phyloP scores from a whole-genome alignment of 2,113 vertebrate genomes.

The Miniopterus natalensis region DNA sequence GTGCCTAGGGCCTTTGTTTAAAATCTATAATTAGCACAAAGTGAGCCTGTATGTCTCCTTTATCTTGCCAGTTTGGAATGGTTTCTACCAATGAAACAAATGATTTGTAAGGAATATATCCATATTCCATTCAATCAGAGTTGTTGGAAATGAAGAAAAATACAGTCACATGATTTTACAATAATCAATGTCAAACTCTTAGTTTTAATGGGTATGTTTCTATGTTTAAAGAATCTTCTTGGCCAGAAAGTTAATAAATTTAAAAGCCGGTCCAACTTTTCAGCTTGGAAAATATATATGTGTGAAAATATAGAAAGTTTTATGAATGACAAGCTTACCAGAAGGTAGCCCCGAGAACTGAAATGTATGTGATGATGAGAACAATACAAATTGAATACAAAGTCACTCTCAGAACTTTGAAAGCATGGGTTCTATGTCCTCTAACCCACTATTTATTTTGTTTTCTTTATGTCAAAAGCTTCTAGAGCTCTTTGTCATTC shows the following conservation, averaged over 20 bases:
- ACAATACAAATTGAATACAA: neutral
- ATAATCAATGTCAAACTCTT: conserved; percentile 36
- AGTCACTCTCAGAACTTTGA: neutral
- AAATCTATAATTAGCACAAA: conserved; percentile 78
- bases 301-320: conserved; percentile 63
- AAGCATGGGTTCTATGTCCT: neutral
- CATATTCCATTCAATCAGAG: neutral
- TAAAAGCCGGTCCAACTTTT: conserved; percentile 62
- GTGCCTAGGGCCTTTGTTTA: conserved; percentile 69
- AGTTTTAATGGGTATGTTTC: conserved; percentile 59
- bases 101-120: conserved; percentile 55
- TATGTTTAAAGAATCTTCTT: conserved; percentile 46
- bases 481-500: neutral
- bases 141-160: conserved; percentile 70
- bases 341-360: neutral
- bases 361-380: neutral
- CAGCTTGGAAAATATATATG: conserved; percentile 31
- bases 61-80: conserved; percentile 60
- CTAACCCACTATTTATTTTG: neutral
- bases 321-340: conserved; percentile 41
- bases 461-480: neutral
- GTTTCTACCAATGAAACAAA: conserved; percentile 56
- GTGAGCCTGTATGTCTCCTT: conserved; percentile 81
- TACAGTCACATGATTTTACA: conserved; percentile 26
- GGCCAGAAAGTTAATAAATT: conserved; percentile 15